Percentiles rank a stretch among this genome's conserved stretches.
These are phyloP conservation scores for Geophilus truncorum DNA, from an alignment of 2,888 invertebrate genomes.

Conservation along the genomic window DNA sequence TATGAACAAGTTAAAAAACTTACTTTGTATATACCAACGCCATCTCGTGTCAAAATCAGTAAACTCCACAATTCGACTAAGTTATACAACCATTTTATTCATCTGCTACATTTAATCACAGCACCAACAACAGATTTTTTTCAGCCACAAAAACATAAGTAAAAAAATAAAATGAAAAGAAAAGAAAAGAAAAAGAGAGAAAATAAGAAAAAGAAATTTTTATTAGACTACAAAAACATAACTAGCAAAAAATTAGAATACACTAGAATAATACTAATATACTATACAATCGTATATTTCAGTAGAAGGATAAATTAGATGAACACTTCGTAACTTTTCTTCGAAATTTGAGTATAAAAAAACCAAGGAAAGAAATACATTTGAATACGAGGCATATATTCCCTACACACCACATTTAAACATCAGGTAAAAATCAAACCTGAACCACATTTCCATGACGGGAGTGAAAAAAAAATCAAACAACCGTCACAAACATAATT, in stretches of 20 bases:
- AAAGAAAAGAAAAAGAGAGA: no score
- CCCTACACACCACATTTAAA: constrained; percentile 7
- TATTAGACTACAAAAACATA: background rate
- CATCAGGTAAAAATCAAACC: background rate
- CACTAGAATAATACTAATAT: background rate
- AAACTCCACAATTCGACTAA: background rate
- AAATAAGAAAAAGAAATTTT: no score
- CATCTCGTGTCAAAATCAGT: no score
- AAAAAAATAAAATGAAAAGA: no score
- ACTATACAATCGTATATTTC: background rate
- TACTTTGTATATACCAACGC: no score
- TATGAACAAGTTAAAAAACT: no score
- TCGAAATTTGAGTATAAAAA: background rate
- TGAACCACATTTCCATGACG: background rate
- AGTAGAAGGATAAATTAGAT: background rate
- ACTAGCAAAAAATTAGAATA: background rate
- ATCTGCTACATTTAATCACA: constrained; percentile 5
- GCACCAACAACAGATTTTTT: constrained; percentile 5
- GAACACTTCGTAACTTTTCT: background rate
- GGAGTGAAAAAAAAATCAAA: background rate
- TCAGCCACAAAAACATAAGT: background rate
- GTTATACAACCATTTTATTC: constrained; percentile 1
- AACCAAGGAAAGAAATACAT: background rate
- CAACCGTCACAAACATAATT: background rate
- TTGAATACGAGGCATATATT: background rate